These are phyloP conservation scores for Heterohyrax brucei DNA, from an alignment of 2,797 vertebrate genomes.

Conservation along the genomic window DNA sequence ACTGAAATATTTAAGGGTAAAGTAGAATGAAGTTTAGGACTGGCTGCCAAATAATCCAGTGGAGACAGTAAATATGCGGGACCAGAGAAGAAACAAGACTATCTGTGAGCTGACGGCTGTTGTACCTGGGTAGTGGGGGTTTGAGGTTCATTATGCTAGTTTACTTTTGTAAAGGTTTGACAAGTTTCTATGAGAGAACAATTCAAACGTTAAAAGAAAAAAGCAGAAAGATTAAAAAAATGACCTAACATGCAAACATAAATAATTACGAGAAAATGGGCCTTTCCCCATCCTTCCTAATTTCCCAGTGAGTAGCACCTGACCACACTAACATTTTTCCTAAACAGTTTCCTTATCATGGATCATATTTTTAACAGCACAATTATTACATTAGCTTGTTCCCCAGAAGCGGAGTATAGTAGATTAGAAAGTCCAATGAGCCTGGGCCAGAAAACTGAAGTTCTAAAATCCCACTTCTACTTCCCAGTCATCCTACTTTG, in stretches of 20 bases:
- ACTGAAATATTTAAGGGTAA: slow-evolving; percentile 28
- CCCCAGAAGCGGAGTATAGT: neutral
- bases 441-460: neutral
- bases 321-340: neutral
- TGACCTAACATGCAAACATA: neutral
- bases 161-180: neutral
- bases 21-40: neutral
- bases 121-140: neutral
- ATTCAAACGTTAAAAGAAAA: slow-evolving; percentile 50
- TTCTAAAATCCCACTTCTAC: slow-evolving; percentile 4
- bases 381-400: slow-evolving; percentile 3
- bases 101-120: neutral
- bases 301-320: slow-evolving; percentile 16
- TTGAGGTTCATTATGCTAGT: neutral
- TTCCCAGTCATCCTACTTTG: neutral
- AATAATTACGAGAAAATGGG: slow-evolving; percentile 23
- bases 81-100: neutral
- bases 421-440: neutral
- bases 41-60: slow-evolving; percentile 31
- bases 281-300: neutral
- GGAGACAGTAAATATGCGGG: neutral
- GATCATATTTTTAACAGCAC: slow-evolving; percentile 24
- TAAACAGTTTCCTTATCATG: neutral
- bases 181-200: neutral
- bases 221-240: neutral